Percentiles rank a stretch among this genome's conserved stretches.
Conservation (phyloP, 2,113 vertebrate species). For the Hyla sarda region DNA sequence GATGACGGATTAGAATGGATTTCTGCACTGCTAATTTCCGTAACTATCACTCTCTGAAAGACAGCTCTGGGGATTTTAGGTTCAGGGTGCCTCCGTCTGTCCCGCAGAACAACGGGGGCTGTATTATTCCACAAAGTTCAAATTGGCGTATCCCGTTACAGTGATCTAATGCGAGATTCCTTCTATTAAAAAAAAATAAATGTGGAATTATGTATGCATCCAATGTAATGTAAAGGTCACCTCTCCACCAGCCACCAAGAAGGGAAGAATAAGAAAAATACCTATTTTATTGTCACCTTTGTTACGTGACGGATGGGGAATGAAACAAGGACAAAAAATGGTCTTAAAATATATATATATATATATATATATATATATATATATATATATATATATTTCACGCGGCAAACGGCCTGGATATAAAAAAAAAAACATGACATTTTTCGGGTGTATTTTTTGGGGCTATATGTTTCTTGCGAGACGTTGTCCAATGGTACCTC, state of each 20-base stretch:
- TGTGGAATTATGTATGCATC: slow-evolving; percentile 64
- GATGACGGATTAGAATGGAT: slow-evolving; percentile 94
- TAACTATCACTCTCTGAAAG: slow-evolving; percentile 98
- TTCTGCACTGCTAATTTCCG: slow-evolving; percentile 97
- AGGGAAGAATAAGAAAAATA: slow-evolving; percentile 1
- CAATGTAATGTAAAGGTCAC: slow-evolving; percentile 52
- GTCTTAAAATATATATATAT: too few relatives aligned
- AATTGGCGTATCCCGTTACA: slow-evolving; percentile 73
- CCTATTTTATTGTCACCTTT: neutral
- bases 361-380: too few relatives aligned
- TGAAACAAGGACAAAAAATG: neutral
- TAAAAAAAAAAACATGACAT: neutral
- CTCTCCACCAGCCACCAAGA: slow-evolving; percentile 4
- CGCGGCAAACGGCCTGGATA: too few relatives aligned
- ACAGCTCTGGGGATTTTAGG: slow-evolving; percentile 87
- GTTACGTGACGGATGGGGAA: neutral
- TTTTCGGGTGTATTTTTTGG: neutral
- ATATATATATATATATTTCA: too few relatives aligned
- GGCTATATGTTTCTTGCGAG: neutral
- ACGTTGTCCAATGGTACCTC: too few relatives aligned
- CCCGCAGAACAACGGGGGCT: slow-evolving; percentile 82
- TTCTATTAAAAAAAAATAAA: slow-evolving; percentile 66
- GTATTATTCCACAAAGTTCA: slow-evolving; percentile 81
- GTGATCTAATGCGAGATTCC: slow-evolving; percentile 63
- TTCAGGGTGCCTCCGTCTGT: slow-evolving; percentile 77